These are phyloP conservation scores for Coenonympha arcania DNA, from an alignment of 2,888 invertebrate genomes.

Conservation along the genomic window DNA sequence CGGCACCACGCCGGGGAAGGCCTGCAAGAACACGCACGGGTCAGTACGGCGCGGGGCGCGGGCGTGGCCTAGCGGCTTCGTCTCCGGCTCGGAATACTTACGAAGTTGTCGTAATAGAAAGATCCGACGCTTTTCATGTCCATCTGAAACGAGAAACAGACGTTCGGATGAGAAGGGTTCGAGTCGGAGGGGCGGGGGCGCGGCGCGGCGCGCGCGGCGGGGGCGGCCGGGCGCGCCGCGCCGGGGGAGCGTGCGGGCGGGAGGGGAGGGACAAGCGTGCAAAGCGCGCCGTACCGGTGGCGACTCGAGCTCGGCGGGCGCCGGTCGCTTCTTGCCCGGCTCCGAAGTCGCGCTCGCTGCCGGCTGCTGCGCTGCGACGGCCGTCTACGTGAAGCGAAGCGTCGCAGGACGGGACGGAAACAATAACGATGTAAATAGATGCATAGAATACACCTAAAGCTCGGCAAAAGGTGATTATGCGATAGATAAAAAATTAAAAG, in stretches of 20 bases:
- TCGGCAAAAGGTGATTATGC: conserved; percentile 72
- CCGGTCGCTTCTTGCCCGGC: conserved; percentile 95
- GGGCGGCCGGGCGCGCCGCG: conserved; percentile 42
- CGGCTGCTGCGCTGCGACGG: conserved; percentile 76
- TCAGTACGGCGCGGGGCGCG: conserved; percentile 14
- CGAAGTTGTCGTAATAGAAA: conserved; percentile 96
- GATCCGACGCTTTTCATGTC: conserved; percentile 97
- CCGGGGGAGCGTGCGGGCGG: conserved; percentile 52
- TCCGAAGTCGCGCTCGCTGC: conserved; percentile 79
- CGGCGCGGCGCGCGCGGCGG: conserved; percentile 46
- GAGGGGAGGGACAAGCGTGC: conserved; percentile 73
- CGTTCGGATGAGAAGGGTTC: conserved; percentile 60
- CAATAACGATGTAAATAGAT: conserved; percentile 75
- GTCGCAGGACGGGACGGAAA: conserved; percentile 75
- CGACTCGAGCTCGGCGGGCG: conserved; percentile 76
- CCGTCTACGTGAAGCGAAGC: conserved; percentile 75
- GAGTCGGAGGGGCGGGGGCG: conserved; percentile 24
- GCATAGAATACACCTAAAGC: conserved; percentile 75
- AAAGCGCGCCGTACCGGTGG: conserved; percentile 93
- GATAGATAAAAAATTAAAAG: conserved; percentile 70
- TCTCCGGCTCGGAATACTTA: conserved; percentile 78
- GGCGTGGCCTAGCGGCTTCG: not conserved
- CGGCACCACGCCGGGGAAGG: conserved; percentile 95
- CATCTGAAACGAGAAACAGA: conserved; percentile 85
- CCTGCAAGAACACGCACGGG: conserved; percentile 71